Conservation (phyloP, 2,113 vertebrate species). For the Chloebia gouldiae region DNA sequence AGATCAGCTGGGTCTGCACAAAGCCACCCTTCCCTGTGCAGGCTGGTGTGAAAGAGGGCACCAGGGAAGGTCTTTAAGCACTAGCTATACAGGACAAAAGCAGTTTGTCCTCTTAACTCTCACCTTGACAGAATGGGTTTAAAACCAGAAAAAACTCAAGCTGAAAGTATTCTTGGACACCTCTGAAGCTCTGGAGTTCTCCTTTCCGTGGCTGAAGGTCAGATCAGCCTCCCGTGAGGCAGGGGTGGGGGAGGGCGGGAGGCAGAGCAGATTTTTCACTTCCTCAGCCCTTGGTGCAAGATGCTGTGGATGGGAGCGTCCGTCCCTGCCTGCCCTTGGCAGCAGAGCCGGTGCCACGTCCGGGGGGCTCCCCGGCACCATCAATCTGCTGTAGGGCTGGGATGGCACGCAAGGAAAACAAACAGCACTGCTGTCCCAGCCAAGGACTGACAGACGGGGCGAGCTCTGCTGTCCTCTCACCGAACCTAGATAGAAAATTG, state of each 20-base stretch:
- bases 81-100: neutral
- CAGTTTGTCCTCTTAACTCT: neutral
- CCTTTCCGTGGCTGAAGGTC: neutral
- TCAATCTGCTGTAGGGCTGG: neutral
- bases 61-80: neutral
- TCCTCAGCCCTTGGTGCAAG: neutral
- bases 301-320: neutral
- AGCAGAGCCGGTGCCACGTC: neutral
- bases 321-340: neutral
- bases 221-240: neutral
- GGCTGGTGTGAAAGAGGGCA: neutral
- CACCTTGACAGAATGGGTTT: neutral
- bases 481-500: neutral
- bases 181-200: neutral
- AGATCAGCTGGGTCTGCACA: neutral
- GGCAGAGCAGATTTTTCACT: neutral
- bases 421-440: slow-evolving; percentile 17
- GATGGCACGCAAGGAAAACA: slow-evolving; percentile 7
- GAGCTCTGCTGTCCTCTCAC: neutral
- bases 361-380: neutral
- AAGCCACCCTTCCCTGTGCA: neutral
- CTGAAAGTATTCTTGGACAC: neutral
- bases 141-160: neutral
- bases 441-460: slow-evolving; percentile 39
- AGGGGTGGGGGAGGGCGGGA: neutral